Conservation (phyloP, 2,113 vertebrate species). For the Ochotona curzoniae region DNA sequence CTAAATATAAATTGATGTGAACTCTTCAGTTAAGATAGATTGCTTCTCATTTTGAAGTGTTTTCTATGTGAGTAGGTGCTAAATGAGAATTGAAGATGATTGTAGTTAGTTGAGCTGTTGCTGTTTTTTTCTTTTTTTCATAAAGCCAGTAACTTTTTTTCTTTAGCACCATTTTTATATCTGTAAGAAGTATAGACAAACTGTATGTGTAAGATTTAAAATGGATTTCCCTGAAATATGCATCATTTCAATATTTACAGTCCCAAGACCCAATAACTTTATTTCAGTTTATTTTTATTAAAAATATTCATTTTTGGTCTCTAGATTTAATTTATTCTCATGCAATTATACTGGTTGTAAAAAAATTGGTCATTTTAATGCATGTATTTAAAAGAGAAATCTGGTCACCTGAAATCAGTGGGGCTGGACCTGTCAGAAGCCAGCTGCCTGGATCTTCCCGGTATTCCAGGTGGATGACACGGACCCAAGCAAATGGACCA, state of each 20-base stretch:
- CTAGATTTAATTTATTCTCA: background rate
- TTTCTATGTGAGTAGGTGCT: background rate
- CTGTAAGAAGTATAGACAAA: background rate
- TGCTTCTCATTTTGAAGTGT: background rate
- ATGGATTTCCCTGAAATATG: background rate
- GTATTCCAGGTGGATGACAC: too few relatives aligned
- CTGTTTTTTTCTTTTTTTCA: background rate
- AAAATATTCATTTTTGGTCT: background rate
- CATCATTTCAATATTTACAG: background rate
- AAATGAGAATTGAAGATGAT: background rate
- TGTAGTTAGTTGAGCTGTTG: background rate
- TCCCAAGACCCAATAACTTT: background rate
- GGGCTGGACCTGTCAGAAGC: too few relatives aligned
- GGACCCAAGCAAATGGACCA: too few relatives aligned
- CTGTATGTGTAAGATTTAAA: background rate
- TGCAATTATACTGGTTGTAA: background rate
- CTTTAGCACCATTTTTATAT: background rate
- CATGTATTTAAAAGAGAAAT: background rate
- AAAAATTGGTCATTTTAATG: background rate
- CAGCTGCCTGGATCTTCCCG: too few relatives aligned
- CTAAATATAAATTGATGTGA: background rate
- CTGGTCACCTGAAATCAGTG: background rate
- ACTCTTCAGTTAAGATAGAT: background rate
- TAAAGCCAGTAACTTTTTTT: background rate
- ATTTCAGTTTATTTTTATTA: too few relatives aligned